Conservation (phyloP, 2,797 vertebrate genomes). For the Sciurus carolinensis region DNA sequence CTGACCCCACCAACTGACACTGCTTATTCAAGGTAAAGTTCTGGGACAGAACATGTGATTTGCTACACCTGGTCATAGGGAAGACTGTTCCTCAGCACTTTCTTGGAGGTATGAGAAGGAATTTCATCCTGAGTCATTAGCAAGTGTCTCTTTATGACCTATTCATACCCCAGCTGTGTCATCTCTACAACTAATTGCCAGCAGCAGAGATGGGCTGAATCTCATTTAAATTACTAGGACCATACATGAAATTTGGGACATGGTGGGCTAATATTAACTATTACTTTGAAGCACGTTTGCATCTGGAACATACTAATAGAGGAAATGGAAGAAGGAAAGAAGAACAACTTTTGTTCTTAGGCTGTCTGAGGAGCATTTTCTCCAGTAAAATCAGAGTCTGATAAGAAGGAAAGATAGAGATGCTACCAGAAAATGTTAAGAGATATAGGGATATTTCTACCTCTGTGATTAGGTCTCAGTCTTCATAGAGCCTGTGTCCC, state of each 20-base stretch:
- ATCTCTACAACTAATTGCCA: too few relatives aligned
- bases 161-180: background rate
- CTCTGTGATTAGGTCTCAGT: too few relatives aligned
- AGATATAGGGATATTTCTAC: background rate
- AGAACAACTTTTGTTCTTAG: background rate
- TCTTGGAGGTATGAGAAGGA: background rate
- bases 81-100: background rate
- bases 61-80: background rate
- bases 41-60: background rate
- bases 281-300: background rate
- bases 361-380: too few relatives aligned
- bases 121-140: background rate
- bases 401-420: background rate
- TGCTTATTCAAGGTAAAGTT: background rate
- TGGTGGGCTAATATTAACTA: background rate
- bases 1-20: background rate
- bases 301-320: background rate
- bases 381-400: background rate
- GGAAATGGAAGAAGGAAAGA: background rate
- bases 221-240: too few relatives aligned
- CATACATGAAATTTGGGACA: background rate
- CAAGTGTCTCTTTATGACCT: background rate
- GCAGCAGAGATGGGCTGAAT: background rate
- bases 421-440: background rate
- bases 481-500: background rate